A percentile compares a stretch with the other conserved stretches of the same genome.
phyloP scores from a whole-genome alignment of 2,888 invertebrate species.

The Amphipoea lucens region DNA sequence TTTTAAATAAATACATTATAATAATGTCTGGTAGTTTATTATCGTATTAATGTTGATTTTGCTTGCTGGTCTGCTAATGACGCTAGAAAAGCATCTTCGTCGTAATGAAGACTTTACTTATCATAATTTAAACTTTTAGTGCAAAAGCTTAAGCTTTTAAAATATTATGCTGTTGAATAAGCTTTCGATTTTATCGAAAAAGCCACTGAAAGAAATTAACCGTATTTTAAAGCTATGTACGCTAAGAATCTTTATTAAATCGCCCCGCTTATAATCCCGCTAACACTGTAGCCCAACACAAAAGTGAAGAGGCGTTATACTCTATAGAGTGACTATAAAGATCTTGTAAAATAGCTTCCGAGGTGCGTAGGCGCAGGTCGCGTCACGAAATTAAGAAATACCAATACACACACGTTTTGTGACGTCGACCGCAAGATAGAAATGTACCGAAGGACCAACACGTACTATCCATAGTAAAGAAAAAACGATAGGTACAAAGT shows the following conservation, averaged over 20 bases:
- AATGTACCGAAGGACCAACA: constrained; percentile 35
- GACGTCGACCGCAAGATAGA: constrained; percentile 37
- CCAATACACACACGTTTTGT: constrained; percentile 59
- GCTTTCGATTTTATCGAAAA: not conserved
- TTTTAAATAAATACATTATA: constrained; percentile 32
- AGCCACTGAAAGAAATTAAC: not conserved
- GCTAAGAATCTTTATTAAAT: not conserved
- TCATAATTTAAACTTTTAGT: constrained; percentile 11
- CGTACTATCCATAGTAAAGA: not conserved
- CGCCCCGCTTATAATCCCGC: constrained; percentile 27
- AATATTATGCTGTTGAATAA: not conserved
- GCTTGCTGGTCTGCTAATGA: constrained; percentile 18
- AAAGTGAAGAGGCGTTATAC: constrained; percentile 65
- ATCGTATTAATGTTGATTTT: constrained; percentile 18
- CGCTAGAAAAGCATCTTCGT: constrained; percentile 12
- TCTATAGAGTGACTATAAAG: constrained; percentile 77
- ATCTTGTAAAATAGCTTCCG: constrained; percentile 78
- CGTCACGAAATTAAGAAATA: constrained; percentile 75
- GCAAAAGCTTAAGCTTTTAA: not conserved
- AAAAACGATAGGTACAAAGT: not conserved
- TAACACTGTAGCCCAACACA: constrained; percentile 39
- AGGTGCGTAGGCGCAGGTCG: constrained; percentile 71
- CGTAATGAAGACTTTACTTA: not conserved
- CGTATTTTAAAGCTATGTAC: not conserved
- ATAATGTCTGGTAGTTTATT: constrained; percentile 11